These are phyloP conservation scores for Motacilla tschutschensis DNA, from an alignment of 2,113 vertebrate genomes.

Conservation along the genomic window DNA sequence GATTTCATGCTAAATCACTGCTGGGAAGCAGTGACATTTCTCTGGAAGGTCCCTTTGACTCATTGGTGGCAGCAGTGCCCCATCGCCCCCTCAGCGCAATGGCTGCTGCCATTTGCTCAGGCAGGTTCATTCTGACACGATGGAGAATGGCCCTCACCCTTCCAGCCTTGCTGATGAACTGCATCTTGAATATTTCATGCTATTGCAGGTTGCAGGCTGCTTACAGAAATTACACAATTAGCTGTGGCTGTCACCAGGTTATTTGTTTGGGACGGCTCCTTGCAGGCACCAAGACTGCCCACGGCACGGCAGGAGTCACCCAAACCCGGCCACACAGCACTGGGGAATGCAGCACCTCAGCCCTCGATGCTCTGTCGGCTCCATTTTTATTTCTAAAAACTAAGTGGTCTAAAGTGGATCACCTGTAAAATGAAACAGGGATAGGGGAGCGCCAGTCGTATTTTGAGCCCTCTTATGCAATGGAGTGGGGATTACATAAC, in stretches of 20 bases:
- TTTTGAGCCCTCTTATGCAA: conserved; percentile 38
- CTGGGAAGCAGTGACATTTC: not conserved
- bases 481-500: conserved; percentile 22
- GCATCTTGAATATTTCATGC: not conserved
- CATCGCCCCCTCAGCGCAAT: fast-evolving
- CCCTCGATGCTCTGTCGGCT: fast-evolving
- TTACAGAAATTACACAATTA: not conserved
- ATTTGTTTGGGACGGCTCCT: not conserved
- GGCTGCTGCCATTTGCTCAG: not conserved
- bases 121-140: fast-evolving
- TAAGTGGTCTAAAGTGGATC: not conserved
- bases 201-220: not conserved
- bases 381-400: not conserved
- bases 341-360: not conserved
- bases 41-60: not conserved
- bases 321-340: not conserved
- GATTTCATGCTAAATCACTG: not conserved
- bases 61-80: fast-evolving
- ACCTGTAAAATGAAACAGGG: not conserved
- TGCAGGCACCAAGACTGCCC: not conserved
- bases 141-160: not conserved
- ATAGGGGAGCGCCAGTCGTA: not conserved
- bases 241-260: not conserved
- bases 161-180: not conserved
- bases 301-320: not conserved